Base-by-base conservation (phyloP, 2,888 invertebrate species). In the Protodeltote pygarga region DNA sequence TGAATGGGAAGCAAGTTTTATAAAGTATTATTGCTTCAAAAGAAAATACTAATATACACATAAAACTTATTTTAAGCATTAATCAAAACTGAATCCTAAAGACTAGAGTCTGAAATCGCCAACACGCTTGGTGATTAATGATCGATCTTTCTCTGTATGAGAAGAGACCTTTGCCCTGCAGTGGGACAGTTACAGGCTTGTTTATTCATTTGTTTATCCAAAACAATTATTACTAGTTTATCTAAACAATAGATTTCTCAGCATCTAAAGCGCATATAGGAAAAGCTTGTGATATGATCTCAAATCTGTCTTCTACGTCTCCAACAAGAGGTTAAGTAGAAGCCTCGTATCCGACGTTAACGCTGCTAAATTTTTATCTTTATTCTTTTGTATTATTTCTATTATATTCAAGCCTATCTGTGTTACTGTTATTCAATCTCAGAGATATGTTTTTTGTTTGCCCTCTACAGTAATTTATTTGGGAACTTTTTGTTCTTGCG, bases 351-450 rank as follows among this genome's bases (percentile, higher is more conserved):
- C 33, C 37, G 49, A 41, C 15, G 73, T 77, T 79, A 78, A 76
- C 68, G 59, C 51, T 62, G 73, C 71, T 85, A 81, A 77, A 78
- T 77, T 83, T 79, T 76, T 79, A 77, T 74, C 65, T 72, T 64
- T 49, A 55, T 66, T 52, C 59, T 54, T 71, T 75, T 75, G 73
- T 79, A 76, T 76, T 81, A 79, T 85, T 83, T 81, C 77, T 75
- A 77, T 59, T 67, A 73, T 74, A 73, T 74, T 75, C 75, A 73
- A 65, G 59, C 32, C 44, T 38, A 45, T 77, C 83, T 72, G 66
- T 80, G 79, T 84, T 84, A 85, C 88, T 89, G 84, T 88, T 87
- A 84, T 86, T 85, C 81, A 81, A 75, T 83, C 81, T 81, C 77
- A 75, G 79, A 85, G 85, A 81, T 83, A 83, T 83, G 38, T 70